phyloP scores from a whole-genome alignment of 37 sponge, comb jelly and placozoan species.

The Halisarca cf. caerulea region DNA sequence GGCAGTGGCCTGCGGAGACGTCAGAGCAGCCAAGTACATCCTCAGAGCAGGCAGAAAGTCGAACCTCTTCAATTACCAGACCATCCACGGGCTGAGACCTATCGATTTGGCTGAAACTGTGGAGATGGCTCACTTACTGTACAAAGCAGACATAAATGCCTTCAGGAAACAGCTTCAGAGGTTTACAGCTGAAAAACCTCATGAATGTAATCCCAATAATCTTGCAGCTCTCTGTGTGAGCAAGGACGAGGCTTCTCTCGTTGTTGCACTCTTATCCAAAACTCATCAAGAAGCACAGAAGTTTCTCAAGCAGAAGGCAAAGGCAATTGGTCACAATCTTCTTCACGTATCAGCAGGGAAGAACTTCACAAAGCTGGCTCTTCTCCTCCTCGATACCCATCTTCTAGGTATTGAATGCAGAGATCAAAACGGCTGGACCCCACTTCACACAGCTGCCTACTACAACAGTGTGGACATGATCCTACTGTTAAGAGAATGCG shows the following conservation, averaged over 20 bases:
- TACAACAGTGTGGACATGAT: slow-evolving; percentile 56
- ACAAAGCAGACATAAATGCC: slow-evolving; percentile 48
- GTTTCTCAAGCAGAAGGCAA: neutral
- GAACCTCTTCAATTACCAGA: slow-evolving; percentile 33
- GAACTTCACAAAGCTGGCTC: slow-evolving; percentile 60
- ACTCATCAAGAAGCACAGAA: neutral
- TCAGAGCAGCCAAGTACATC: slow-evolving; percentile 57
- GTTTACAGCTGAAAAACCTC: neutral
- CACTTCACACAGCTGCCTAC: slow-evolving; percentile 66
- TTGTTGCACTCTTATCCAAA: neutral
- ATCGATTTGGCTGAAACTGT: slow-evolving; percentile 65
- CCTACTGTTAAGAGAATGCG: slow-evolving; percentile 47
- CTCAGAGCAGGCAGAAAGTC: slow-evolving; percentile 12
- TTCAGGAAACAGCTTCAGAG: neutral
- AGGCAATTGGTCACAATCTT: slow-evolving; percentile 17
- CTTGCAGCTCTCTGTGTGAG: neutral
- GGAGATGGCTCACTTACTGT: slow-evolving; percentile 62
- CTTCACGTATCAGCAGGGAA: slow-evolving; percentile 71
- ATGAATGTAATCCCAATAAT: neutral
- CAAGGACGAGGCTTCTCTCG: neutral
- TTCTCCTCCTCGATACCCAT: slow-evolving; percentile 28
- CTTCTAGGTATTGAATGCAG: slow-evolving; percentile 19
- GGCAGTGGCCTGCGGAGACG: slow-evolving; percentile 68
- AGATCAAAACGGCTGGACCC: slow-evolving; percentile 62
- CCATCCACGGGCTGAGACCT: slow-evolving; percentile 62